phyloP scores from a whole-genome alignment of 2,888 invertebrate species.

The Myopa tessellatipennis region DNA sequence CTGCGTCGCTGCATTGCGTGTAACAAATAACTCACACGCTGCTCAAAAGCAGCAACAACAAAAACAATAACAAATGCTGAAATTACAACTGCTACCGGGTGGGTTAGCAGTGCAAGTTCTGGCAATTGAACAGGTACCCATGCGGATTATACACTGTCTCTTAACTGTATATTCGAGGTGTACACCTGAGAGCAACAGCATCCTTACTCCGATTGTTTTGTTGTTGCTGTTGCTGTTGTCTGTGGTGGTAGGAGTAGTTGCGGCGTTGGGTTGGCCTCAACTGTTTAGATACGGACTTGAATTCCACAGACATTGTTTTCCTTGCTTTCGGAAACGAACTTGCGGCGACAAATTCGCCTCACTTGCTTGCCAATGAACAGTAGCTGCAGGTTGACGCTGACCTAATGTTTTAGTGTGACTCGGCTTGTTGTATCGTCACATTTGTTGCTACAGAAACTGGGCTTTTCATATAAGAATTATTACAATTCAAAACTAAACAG shows the following conservation, averaged over 20 bases:
- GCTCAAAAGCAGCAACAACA: constrained; percentile 8
- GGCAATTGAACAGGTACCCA: constrained; percentile 27
- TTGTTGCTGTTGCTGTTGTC: constrained; percentile 11
- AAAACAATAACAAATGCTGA: constrained; percentile 1
- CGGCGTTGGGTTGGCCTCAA: constrained; percentile 32
- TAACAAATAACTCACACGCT: neutral
- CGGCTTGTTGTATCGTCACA: neutral
- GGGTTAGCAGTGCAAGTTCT: neutral
- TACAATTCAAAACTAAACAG: too few species aligned
- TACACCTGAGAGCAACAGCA: neutral
- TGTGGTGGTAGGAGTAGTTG: neutral
- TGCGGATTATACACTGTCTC: too few species aligned
- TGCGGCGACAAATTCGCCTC: neutral
- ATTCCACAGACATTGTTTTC: constrained; percentile 53
- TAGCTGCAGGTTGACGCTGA: constrained; percentile 11
- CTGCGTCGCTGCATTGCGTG: neutral
- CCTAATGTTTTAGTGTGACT: neutral
- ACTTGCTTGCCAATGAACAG: constrained; percentile 5
- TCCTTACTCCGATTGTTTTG: neutral
- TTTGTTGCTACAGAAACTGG: too few species aligned
- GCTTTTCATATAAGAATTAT: too few species aligned
- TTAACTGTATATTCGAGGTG: too few species aligned
- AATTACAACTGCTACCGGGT: constrained; percentile 20
- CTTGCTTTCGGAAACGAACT: neutral
- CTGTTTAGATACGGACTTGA: constrained; percentile 34